Evolutionary conservation across 2,113 vertebrate genomes (phyloP).

Genomic region (Tricholaema leucomelas): DNA sequence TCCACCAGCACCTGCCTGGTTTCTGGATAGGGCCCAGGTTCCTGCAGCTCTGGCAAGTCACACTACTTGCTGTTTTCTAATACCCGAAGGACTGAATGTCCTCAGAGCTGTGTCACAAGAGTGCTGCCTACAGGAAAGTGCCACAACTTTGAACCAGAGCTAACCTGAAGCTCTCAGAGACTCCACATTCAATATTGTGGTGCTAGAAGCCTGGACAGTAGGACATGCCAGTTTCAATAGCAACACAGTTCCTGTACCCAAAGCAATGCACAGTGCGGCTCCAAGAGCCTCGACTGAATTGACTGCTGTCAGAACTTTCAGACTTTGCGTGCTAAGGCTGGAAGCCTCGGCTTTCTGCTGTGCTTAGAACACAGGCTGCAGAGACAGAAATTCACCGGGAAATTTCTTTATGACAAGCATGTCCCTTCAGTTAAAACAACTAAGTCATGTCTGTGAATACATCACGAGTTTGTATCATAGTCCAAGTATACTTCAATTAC

Average conservation of each 20-base stretch:
- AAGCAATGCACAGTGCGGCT: neutral
- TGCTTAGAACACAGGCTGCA: neutral
- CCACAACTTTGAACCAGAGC: neutral
- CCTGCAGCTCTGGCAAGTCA: neutral
- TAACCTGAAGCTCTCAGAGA: neutral
- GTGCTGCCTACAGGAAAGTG: neutral
- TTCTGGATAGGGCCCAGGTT: neutral
- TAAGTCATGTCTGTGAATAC: neutral
- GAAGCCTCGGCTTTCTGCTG: neutral
- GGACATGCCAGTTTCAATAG: neutral
- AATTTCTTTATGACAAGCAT: neutral
- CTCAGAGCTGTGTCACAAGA: neutral
- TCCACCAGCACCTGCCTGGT: neutral
- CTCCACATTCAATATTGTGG: fast-evolving
- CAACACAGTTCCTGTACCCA: neutral
- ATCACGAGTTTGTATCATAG: neutral
- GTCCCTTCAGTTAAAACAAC: neutral
- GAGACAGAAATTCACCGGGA: neutral
- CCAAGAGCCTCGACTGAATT: neutral
- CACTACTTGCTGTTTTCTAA: fast-evolving
- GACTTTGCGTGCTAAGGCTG: fast-evolving
- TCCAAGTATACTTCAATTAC: neutral
- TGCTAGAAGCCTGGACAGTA: neutral
- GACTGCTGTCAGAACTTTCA: neutral
- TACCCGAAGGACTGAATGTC: neutral